phyloP scores from a whole-genome alignment of 2,888 invertebrate genomes.

The Bombylius major region DNA sequence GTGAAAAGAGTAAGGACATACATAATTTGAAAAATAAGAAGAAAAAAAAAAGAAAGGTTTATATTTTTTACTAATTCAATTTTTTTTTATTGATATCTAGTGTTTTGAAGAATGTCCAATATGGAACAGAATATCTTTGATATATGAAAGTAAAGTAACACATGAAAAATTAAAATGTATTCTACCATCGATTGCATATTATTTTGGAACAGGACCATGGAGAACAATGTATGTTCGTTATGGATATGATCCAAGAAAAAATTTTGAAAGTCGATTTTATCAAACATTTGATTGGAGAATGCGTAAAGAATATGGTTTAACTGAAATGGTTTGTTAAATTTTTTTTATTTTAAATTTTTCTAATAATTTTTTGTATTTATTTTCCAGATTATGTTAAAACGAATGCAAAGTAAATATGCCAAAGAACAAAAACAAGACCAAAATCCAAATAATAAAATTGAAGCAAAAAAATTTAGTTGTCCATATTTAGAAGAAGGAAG shows the following conservation, averaged over 20 bases:
- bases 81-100: slow-evolving; percentile 28
- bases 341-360: no score
- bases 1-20: slow-evolving; percentile 38
- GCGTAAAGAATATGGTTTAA: slow-evolving; percentile 30
- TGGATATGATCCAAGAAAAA: slow-evolving; percentile 83
- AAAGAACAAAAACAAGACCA: background rate
- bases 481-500: slow-evolving; percentile 53
- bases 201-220: slow-evolving; percentile 87
- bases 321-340: slow-evolving; percentile 22
- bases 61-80: background rate
- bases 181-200: slow-evolving; percentile 73
- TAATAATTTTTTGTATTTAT: no score
- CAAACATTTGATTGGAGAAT: slow-evolving; percentile 77
- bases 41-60: background rate
- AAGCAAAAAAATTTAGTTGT: slow-evolving; percentile 28
- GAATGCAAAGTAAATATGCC: background rate
- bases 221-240: slow-evolving; percentile 76
- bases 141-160: slow-evolving; percentile 49
- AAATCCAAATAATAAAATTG: background rate
- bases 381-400: slow-evolving; percentile 5
- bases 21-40: background rate
- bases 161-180: slow-evolving; percentile 56
- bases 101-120: slow-evolving; percentile 77
- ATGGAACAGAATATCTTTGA: slow-evolving; percentile 72
- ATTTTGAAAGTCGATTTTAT: slow-evolving; percentile 64